These are phyloP conservation scores for Xylocampa areola DNA, from an alignment of 2,888 invertebrate species.

Conservation along the genomic window DNA sequence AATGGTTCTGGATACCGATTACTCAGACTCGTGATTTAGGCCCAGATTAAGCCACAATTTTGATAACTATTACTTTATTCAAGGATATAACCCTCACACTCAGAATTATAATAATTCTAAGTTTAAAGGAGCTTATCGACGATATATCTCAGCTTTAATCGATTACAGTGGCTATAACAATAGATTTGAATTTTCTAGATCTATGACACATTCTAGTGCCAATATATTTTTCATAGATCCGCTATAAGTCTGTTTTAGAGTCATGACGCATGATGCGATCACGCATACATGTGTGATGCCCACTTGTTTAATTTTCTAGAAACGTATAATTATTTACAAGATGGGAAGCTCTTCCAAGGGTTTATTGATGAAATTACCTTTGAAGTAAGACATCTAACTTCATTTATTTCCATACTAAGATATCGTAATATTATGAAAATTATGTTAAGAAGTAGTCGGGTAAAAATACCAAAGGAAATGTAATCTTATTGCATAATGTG, in stretches of 20 bases:
- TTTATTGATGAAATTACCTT: no score
- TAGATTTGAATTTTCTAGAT: constrained; percentile 21
- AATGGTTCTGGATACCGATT: no score
- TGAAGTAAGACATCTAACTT: no score
- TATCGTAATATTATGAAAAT: constrained; percentile 11
- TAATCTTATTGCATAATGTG: constrained; percentile 36
- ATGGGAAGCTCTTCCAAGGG: no score
- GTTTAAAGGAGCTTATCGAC: background rate
- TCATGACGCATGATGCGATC: constrained; percentile 36
- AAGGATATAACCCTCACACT: no score
- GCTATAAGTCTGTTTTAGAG: constrained; percentile 26
- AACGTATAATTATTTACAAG: no score
- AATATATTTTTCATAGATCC: constrained; percentile 26
- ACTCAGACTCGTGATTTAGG: no score
- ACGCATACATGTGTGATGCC: constrained; percentile 10
- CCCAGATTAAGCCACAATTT: no score
- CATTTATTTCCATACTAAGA: no score
- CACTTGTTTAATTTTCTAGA: constrained; percentile 12
- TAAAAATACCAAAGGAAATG: constrained; percentile 18
- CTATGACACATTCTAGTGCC: constrained; percentile 30
- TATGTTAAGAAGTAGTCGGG: constrained; percentile 9
- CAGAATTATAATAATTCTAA: no score
- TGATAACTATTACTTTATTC: no score
- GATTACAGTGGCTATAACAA: background rate
- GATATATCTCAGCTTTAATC: background rate